Base-by-base conservation (phyloP, 2,888 invertebrate species). In the Sepiola atlantica region DNA sequence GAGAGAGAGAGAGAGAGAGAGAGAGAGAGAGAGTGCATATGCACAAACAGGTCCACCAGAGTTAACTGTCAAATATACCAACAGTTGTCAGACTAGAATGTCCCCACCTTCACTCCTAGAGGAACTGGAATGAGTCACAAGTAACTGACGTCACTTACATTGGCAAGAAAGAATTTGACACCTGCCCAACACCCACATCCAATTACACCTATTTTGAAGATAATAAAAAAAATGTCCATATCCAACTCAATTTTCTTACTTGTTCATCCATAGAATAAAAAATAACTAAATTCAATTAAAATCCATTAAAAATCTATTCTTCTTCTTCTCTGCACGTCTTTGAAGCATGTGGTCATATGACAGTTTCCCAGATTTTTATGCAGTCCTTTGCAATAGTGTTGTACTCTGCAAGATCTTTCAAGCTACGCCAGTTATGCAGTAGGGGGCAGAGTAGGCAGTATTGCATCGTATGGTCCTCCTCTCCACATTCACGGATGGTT, bases 81-180 rank as follows among this genome's bases (percentile, higher is more conserved):
- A 77, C n/a, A 77, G n/a, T 77, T 77, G 77, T n/a, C n/a, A 32
- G n/a, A 77, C 77, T 77, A 77, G 77, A 77, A 77, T 77, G 77
- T 16, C n/a, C n/a, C n/a, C 77, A 77, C 77, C n/a, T n/a, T n/a
- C 77, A 12, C n/a, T 45, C 45, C 16, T 16, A 77, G 77, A 77
- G 77, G 77, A 32, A 32, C 77, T 77, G 77, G 77, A 77, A 77
- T 77, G n/a, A 77, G 77, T 77, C 77, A 77, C 14, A 32, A 77
- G n/a, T 77, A n/a, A 77, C n/a, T n/a, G n/a, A n/a, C n/a, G 77
- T 77, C 77, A 45, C 45, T n/a, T n/a, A 14, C 21, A 32, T 16
- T 32, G n/a, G 32, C n/a, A 57, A 24, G 21, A 77, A 16, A 14
- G n/a, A 77, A 77, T 32, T 77, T 32, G 77, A n/a, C 77, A 77